Evolutionary conservation across 2,888 invertebrate species (phyloP), one percentile per base, ranked within the genome.

Genomic region (Phaonia tiefii): DNA sequence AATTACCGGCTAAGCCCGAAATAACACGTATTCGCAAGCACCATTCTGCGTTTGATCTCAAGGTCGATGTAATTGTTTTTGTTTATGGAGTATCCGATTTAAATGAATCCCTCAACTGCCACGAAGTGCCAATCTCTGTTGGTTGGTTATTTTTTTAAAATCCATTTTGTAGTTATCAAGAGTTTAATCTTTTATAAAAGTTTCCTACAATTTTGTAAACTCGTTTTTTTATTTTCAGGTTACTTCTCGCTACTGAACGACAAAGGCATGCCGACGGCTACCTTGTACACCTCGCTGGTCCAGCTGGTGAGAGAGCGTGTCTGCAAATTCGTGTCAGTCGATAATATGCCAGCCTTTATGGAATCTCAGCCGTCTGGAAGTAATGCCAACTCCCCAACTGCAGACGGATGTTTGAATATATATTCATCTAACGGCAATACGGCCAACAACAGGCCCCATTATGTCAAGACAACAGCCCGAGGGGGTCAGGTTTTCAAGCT

Each of bases 401-500:
- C 86, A 37, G 88, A 89, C 75, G 87, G 89, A 15, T 88, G 88
- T 31, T 79, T 88, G 70, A 87, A 88, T 39, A 85, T 84, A 20
- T 85, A 85, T 42, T 76, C 80, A 26, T 74, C 83, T 4, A 79
- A 82, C 20, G 75, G 82, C 46, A 79, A 82, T 46, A 66, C 83
- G 56, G 84, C 82, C 74, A 86, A 86, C 75, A 87, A 85, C 65
- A 84, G 90, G 25, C 89, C 92, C 25, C 92, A 92, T 83, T 95
- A 95, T 87, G 92, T 94, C 85, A 93, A 95, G 85, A 93, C 94
- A n/a, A 94, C 94, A 73, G 94, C 94, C 51, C 91, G 94, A 69
- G 94, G 94, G 0, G 95, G 95, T 0, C 95, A 95, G 82, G 94
- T 95, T 44, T 93, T 95, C 85, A 93, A 95, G 54, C 91, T 95